Base-by-base conservation (phyloP, 2,113 vertebrate genomes). In the Zosterops japonicus region DNA sequence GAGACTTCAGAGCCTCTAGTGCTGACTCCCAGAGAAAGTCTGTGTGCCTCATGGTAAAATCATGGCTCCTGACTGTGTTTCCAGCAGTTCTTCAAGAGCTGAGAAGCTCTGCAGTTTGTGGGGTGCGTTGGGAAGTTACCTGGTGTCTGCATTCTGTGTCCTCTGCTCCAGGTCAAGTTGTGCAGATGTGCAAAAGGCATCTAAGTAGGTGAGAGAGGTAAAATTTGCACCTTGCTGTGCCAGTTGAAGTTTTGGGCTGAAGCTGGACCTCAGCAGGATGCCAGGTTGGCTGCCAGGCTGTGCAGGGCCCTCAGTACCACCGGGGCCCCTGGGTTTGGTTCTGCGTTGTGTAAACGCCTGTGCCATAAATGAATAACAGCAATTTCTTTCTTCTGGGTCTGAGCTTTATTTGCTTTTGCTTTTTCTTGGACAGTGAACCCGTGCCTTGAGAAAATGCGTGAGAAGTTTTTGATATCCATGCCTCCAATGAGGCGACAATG, bases 381-480 rank as follows among this genome's bases (percentile, higher is more conserved):
- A 14, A 5, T 17, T 79, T 60, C 79, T 83, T 59, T 87, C 44
- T 25, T 33, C 52, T 89, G 33, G 6, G 12, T 68, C 68, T 84
- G 53, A 75, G 52, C n/a, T 87, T 87, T 95, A 91, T 97, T 96
- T 97, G 83, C 74, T 82, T 92, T 94, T 92, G 31, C 50, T 50
- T 88, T 88, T 85, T 75, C 79, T 94, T 90, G 63, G 56, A 78
- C 56, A 42, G 27, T 12, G 46, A 92, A 81, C 72, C 69, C 0
- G 1, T 68, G 46, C 61, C 86, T 88, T 86, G 72, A 88, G 56
- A 96, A 94, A 96, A 84, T 65, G 83, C 16, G 12, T 1, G 0
- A 46, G 47, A 90, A 46, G 36, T n/a, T 92, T 90, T 83, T 68
- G 71, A 71, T 68, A 46, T 27, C 57, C 33, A 3, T 56, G 36